Base-by-base conservation (phyloP, 37 sponge, comb jelly and placozoan species). In the Agelas oroides region DNA sequence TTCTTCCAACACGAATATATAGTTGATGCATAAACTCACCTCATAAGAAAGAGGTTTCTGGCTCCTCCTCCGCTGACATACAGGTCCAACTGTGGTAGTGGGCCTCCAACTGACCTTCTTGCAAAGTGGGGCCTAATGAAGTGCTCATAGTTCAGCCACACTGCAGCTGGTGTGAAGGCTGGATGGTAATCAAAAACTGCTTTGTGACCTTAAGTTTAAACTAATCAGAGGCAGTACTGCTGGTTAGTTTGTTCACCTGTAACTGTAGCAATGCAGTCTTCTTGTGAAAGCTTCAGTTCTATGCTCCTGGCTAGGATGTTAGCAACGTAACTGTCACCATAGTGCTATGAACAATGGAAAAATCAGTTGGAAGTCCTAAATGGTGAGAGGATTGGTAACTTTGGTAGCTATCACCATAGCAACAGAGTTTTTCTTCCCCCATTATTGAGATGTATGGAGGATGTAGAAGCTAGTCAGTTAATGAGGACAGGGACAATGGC, bases 21-120 rank as follows among this genome's bases (percentile, higher is more conserved):
- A 46, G 46, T 46, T 12, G 6, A 46, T 46, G 46, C 46, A 46
- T 8, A 63, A 19, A 65, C 24, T 41, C 20, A 88, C 88, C 39
- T 79, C 85, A 92, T 79, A 1, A 92, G 38, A 18, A 53, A 18
- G 21, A 21, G 28, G 52, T 92, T 92, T 54, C 65, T 73, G 31
- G 71, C 81, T 59, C 93, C 93, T n/a, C 93, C 93, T 40, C 93
- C 93, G 87, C 93, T 87, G 70, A 92, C 93, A 84, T 76, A 84
- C 36, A 92, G 41, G 30, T 84, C 88, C 3, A 46, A 46, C 46
- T 46, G 46, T 46, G 46, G 46, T 8, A 8, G 46, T 46, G 46
- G 46, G 27, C 28, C 6, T 12, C 30, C 62, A 58, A 38, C 41
- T 5, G 73, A 33, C 27, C 61, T 41, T 37, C 28, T 8, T n/a